Percentiles rank a stretch among this genome's conserved stretches.
Conservation (phyloP, 2,797 vertebrate genomes). For the Galaxias olidus region DNA sequence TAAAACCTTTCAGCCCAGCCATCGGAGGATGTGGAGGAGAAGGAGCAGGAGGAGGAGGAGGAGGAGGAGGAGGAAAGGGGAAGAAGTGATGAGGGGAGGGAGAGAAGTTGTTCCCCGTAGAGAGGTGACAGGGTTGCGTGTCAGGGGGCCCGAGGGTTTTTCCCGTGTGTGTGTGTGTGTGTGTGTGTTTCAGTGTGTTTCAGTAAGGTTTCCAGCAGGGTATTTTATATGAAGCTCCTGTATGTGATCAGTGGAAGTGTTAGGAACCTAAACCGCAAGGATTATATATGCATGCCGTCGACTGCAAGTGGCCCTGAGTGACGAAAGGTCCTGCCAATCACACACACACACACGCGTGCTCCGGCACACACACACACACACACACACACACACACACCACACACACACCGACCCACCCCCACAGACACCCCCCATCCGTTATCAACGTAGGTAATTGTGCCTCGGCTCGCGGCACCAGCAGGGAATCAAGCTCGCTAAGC, state of each 20-base stretch:
- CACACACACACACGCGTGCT: constrained; percentile 36
- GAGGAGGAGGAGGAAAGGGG: constrained; percentile 18
- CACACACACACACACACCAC: constrained; percentile 19
- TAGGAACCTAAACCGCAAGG: no score
- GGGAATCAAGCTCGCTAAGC: constrained; percentile 75
- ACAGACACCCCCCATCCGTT: constrained; percentile 40
- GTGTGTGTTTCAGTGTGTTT: not conserved
- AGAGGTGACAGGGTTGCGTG: constrained; percentile 70
- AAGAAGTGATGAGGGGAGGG: constrained; percentile 1
- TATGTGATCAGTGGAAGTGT: no score
- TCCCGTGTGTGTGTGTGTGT: constrained; percentile 30
- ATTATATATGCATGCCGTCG: no score
- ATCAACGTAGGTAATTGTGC: constrained; percentile 69
- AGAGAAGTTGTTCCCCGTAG: constrained; percentile 55
- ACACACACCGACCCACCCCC: constrained; percentile 20
- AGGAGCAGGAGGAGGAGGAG: constrained; percentile 14
- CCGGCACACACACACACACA: constrained; percentile 12
- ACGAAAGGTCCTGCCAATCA: constrained; percentile 22
- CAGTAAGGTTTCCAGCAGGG: constrained; percentile 53
- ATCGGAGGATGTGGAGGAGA: constrained; percentile 70
- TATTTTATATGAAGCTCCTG: constrained; percentile 61
- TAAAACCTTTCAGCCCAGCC: constrained; percentile 77
- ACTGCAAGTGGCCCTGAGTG: no score
- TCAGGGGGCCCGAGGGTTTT: constrained; percentile 49
- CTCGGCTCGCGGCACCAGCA: constrained; percentile 69